These are phyloP conservation scores for Ceraclea dissimilis DNA, from an alignment of 2,888 invertebrate genomes.

Conservation along the genomic window DNA sequence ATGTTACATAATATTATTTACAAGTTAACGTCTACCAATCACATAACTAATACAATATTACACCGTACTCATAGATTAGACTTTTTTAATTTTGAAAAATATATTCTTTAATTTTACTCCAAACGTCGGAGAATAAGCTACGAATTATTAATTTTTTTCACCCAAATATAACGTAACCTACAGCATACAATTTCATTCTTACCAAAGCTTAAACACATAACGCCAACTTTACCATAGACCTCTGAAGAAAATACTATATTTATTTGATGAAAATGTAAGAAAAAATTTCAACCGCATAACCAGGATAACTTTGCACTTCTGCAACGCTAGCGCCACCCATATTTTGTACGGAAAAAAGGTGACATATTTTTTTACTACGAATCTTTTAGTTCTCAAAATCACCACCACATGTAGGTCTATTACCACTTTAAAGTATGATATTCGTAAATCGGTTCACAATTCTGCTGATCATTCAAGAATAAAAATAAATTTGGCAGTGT, in stretches of 20 bases:
- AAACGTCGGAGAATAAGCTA: neutral
- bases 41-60: neutral
- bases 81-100: neutral
- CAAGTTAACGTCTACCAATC: neutral
- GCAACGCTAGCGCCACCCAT: too few relatives aligned
- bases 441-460: too few relatives aligned
- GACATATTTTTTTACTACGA: too few relatives aligned
- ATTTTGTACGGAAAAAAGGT: too few relatives aligned
- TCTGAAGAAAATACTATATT: neutral
- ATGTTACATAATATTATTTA: neutral
- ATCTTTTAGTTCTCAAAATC: too few relatives aligned
- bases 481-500: too few relatives aligned
- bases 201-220: neutral
- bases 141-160: neutral
- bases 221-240: neutral
- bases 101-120: neutral
- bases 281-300: too few relatives aligned
- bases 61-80: neutral
- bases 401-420: too few relatives aligned
- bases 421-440: too few relatives aligned
- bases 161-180: neutral
- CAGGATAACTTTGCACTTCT: too few relatives aligned
- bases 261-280: neutral
- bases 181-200: neutral
- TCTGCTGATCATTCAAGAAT: too few relatives aligned